Conservation (phyloP, 2,113 vertebrate species). For the Pseudonaja textilis region DNA sequence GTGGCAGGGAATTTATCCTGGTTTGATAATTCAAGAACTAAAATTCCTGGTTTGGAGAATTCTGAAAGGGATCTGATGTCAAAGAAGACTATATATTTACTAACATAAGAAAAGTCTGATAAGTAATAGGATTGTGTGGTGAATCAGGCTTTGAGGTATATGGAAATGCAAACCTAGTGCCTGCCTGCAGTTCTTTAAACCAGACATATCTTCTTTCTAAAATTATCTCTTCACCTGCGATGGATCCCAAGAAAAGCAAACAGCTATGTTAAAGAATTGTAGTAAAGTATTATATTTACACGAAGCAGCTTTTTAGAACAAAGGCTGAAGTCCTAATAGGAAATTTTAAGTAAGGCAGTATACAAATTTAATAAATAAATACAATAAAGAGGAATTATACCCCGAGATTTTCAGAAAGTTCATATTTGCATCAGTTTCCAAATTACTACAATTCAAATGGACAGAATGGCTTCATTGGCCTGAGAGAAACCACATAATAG, state of each 20-base stretch:
- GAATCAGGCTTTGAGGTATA: not conserved
- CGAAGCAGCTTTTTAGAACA: not conserved
- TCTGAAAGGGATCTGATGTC: not conserved
- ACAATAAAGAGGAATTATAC: not conserved
- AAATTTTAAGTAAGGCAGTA: not conserved
- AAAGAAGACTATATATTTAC: not conserved
- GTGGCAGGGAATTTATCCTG: not conserved
- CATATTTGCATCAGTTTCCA: not conserved
- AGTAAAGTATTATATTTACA: not conserved
- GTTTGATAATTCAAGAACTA: not conserved
- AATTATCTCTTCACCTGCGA: not conserved
- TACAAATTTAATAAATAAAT: not conserved
- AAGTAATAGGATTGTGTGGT: not conserved
- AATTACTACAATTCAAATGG: not conserved
- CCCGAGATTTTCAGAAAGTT: too few relatives aligned
- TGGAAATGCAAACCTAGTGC: not conserved
- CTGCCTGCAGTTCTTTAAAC: not conserved
- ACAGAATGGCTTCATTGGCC: not conserved
- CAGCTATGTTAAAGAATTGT: not conserved
- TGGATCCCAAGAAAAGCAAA: not conserved
- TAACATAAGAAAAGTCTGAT: not conserved
- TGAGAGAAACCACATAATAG: not conserved
- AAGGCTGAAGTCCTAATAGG: not conserved
- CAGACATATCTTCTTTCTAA: not conserved
- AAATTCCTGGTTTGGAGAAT: not conserved